Evolutionary conservation across 2,113 vertebrate genomes (phyloP).

Genomic region (Chroicocephalus ridibundus): DNA sequence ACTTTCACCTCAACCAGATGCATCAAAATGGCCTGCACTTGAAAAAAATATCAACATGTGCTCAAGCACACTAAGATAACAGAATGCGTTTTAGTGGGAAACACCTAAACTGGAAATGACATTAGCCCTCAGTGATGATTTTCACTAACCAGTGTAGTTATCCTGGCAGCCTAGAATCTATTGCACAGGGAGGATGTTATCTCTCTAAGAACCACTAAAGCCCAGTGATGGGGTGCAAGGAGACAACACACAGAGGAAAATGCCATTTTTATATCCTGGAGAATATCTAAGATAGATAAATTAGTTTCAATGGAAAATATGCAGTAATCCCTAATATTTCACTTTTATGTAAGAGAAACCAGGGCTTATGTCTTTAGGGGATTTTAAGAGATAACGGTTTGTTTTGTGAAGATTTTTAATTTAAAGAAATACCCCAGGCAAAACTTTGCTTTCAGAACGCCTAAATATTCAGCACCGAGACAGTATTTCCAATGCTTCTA

Average conservation of each 20-base stretch:
- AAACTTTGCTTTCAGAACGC: neutral
- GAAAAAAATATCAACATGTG: rapidly evolving
- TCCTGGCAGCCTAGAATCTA: neutral
- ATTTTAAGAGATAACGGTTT: neutral
- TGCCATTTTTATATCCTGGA: neutral
- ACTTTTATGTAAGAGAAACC: neutral
- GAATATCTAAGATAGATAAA: neutral
- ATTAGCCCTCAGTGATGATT: neutral
- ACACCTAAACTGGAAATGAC: neutral
- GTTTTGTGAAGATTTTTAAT: neutral
- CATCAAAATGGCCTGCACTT: neutral
- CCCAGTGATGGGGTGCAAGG: neutral
- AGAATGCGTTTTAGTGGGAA: neutral
- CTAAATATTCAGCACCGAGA: neutral
- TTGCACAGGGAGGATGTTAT: neutral
- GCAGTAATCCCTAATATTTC: neutral
- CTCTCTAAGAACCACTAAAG: neutral
- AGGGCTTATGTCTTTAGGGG: neutral
- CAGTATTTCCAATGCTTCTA: neutral
- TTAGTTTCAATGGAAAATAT: neutral
- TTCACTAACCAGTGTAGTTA: neutral
- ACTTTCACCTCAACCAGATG: neutral
- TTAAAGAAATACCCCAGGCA: neutral
- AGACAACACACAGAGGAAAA: neutral
- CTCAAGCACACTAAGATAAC: neutral